Percentiles rank a stretch among this genome's conserved stretches.
phyloP scores from a whole-genome alignment of 1,140 invertebrate species.

The Papilio machaon region DNA sequence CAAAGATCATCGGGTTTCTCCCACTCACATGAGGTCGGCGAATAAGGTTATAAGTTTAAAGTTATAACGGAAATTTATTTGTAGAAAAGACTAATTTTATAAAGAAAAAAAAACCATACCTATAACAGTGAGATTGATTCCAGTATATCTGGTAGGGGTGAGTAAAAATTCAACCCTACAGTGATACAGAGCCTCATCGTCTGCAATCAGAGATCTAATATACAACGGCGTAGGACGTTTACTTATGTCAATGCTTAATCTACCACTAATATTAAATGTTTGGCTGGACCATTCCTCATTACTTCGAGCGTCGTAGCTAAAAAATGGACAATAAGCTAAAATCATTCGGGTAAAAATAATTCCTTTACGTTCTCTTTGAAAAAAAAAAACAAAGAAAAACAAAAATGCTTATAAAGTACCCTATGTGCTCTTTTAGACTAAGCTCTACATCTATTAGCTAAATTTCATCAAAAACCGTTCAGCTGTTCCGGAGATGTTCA shows the following conservation, averaged over 20 bases:
- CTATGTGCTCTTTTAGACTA: too few relatives aligned
- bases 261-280: slow-evolving; percentile 80
- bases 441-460: too few relatives aligned
- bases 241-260: slow-evolving; percentile 82
- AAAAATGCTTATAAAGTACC: too few relatives aligned
- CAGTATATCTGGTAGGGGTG: slow-evolving; percentile 87
- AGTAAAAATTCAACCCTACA: slow-evolving; percentile 89
- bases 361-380: too few relatives aligned
- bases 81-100: not conserved
- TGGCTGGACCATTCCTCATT: slow-evolving; percentile 78
- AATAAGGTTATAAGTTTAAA: too few relatives aligned
- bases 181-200: slow-evolving; percentile 87
- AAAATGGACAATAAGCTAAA: slow-evolving; percentile 22
- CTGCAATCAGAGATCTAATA: slow-evolving; percentile 82
- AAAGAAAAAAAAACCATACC: slow-evolving; percentile 82
- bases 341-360: too few relatives aligned
- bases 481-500: too few relatives aligned
- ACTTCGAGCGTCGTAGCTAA: slow-evolving; percentile 78
- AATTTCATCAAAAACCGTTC: too few relatives aligned
- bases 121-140: slow-evolving; percentile 88
- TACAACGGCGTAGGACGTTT: slow-evolving; percentile 82
- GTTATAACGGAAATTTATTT: too few relatives aligned
- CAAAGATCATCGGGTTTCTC: too few relatives aligned
- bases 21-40: too few relatives aligned
- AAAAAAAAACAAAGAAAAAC: too few relatives aligned